Conservation (phyloP, 1,140 invertebrate species). For the Hesperophylax magnus region DNA sequence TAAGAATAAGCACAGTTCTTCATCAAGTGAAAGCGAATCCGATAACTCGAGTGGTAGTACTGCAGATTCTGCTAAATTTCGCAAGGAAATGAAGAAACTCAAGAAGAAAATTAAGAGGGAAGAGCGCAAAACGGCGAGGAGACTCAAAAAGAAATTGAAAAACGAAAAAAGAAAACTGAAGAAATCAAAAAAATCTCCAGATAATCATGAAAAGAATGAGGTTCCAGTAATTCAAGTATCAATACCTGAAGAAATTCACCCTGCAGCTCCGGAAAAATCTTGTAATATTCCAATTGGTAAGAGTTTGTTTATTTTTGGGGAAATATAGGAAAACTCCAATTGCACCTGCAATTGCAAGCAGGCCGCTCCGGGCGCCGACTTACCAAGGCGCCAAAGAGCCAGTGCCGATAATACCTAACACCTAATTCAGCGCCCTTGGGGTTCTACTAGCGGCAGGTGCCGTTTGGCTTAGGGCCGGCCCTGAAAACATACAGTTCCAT, state of each 20-base stretch:
- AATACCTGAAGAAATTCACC: not conserved
- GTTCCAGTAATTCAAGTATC: not conserved
- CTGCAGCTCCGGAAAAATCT: slow-evolving; percentile 56
- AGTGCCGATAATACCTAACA: no score
- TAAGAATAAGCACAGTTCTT: slow-evolving; percentile 20
- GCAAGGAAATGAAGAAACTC: slow-evolving; percentile 65
- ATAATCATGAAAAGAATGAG: slow-evolving; percentile 47
- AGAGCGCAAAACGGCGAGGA: slow-evolving; percentile 65
- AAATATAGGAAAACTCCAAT: not conserved
- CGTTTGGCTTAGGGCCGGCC: no score
- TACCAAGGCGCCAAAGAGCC: no score
- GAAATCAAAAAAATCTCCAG: slow-evolving; percentile 61
- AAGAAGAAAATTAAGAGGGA: slow-evolving; percentile 69
- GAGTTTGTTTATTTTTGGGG: not conserved
- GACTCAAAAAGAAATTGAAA: slow-evolving; percentile 67
- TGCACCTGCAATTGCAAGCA: not conserved
- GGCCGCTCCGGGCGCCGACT: no score
- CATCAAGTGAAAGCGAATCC: slow-evolving; percentile 29
- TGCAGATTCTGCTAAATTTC: slow-evolving; percentile 44
- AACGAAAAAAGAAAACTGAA: slow-evolving; percentile 64
- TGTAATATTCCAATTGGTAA: slow-evolving; percentile 70
- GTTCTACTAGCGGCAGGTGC: no score
- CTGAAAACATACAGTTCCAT: not conserved
- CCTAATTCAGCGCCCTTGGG: no score
- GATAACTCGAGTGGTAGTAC: slow-evolving; percentile 19